These are phyloP conservation scores for Onychomys torridus DNA, from an alignment of 2,797 vertebrate species.

Conservation along the genomic window DNA sequence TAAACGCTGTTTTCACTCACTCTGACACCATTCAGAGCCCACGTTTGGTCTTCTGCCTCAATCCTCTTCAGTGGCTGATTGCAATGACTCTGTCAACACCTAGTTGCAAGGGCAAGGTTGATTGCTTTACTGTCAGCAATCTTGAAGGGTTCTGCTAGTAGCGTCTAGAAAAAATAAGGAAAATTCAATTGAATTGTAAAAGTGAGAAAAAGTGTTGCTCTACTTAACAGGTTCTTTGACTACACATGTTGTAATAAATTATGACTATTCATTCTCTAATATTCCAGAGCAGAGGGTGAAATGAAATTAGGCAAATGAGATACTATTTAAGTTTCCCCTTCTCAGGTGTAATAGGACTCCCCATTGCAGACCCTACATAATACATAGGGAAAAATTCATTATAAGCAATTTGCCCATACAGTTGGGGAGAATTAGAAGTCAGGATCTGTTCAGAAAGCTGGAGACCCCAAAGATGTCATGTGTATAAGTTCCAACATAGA, in stretches of 20 bases:
- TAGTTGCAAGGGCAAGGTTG: not conserved
- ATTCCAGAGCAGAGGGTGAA: not conserved
- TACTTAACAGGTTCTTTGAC: not conserved
- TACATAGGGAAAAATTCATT: not conserved
- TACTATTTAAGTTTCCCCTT: not conserved
- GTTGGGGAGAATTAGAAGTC: not conserved
- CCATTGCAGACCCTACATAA: not conserved
- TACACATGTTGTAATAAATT: not conserved
- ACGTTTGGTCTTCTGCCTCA: not conserved
- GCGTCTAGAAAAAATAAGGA: not conserved
- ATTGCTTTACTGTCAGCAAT: not conserved
- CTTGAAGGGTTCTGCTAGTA: not conserved
- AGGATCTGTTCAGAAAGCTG: not conserved
- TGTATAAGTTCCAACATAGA: not conserved
- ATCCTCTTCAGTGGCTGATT: not conserved
- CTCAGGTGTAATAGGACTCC: not conserved
- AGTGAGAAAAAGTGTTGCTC: not conserved
- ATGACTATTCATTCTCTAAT: not conserved
- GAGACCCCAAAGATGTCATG: not conserved
- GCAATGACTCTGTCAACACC: not conserved
- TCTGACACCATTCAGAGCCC: not conserved
- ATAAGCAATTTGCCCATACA: not conserved
- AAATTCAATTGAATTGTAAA: not conserved
- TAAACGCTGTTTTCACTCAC: not conserved
- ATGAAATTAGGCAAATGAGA: not conserved